Base-by-base conservation (phyloP, 2,113 vertebrate species). In the Solea senegalensis region DNA sequence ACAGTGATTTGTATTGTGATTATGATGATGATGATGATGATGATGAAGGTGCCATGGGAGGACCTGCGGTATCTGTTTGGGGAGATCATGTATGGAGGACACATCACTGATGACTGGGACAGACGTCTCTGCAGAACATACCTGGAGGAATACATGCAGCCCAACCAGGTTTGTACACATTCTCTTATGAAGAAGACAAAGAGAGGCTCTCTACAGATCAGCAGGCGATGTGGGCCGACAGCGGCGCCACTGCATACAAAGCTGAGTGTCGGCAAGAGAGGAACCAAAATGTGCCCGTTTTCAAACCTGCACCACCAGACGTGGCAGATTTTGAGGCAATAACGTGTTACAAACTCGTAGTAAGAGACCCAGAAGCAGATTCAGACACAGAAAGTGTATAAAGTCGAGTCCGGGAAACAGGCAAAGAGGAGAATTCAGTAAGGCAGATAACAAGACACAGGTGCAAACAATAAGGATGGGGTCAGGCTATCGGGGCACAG, bases 91-190 rank as follows among this genome's bases (percentile, higher is more conserved):
- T 94, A 94, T n/a, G 94, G 94, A 51, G 94, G 94, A 74, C 95
- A 95, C 88, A 95, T 95, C 84, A 95, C 94, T 8, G 93, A 95
- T 40, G 92, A 95, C 90, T 95, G 94, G 93, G 94, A 94, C 86
- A 89, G 94, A 69, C 87, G 93, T 50, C 91, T 96, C 21, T 95
- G 95, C 76, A 90, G 91, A 46, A 94, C 93, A 2, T 95, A 95
- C 81, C 88, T 96, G 64, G 94, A 95, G 64, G 94, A 95, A 73
- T 95, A 94, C 86, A 94, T 96, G 93, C 94, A 95, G 69, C 93
- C 93, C 49, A 93, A 94, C 81, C 94, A 95, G 93, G 94, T 93
- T 46, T 68, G 81, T 74, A 9, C 8, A 10, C 65, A 48, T 28
- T 10, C 58, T 48, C 7, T 15, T 41, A 11, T 44, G 12, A 21